Evolutionary conservation across 2,113 vertebrate genomes (phyloP), one percentile per base, ranked within the genome.

Genomic region (Galemys pyrenaicus): DNA sequence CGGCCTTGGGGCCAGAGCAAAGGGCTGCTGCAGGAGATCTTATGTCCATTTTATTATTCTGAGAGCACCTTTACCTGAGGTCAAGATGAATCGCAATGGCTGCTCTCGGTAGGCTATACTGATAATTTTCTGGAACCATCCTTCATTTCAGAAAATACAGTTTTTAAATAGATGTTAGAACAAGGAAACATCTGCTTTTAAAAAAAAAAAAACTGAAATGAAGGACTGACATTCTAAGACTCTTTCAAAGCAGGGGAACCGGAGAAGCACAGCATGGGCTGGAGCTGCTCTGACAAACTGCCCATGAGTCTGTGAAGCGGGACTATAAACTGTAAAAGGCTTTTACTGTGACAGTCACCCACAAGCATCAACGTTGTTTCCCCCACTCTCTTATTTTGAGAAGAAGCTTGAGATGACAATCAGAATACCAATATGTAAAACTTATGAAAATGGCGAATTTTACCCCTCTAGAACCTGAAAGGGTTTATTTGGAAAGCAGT

Each of bases 101-200:
- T 94, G 78, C 90, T 67, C 65, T 82, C 44, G 32, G 10, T 32
- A 67, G 17, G 17, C 39, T 79, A 56, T 28, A 62, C 44, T 71
- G 91, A 24, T 35, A 58, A 60, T 60, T 87, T 93, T 91, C 39
- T 51, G 54, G 93, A 92, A 58, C 82, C 19, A 58, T 22, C 41
- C 73, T 87, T 65, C 26, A 17, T 81, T 71, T 74, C 11, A 20
- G 83, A 85, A 87, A 87, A 54, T 30, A 44, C 5, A 28, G 30
- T 86, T 64, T 44, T 79, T 74, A 87, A 89, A 87, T 79, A 65
- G 65, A 30, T 35, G 41, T 71, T 65, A 49, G 28, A 8, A 82
- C 44, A 80, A 37, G 20, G 17, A 35, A 51, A 39, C 11, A 77
- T 20, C 15, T 90, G 81, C 41, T 67, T 94, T n/a, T n/a, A n/a